Base-by-base conservation (phyloP, 2,888 invertebrate genomes). In the Bombylius major region DNA sequence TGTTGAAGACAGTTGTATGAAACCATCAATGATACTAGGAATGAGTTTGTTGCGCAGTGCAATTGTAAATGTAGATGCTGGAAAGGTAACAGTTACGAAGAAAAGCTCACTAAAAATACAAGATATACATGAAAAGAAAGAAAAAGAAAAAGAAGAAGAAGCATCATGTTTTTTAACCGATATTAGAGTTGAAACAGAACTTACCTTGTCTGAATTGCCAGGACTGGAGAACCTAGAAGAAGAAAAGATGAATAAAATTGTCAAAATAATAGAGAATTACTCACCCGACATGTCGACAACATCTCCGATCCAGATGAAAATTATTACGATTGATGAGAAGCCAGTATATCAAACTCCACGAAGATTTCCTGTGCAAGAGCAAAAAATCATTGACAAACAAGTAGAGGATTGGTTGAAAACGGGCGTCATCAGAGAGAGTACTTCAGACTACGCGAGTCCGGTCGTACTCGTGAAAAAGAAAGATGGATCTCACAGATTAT, bases 361-460 rank as follows among this genome's bases (percentile, higher is more conserved):
- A 33, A 54, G 49, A 49, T 49, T 54, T 33, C 54, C 54, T n/a
- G 33, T 49, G 4, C 4, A 31, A 5, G 51, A 51, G n/a, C 23
- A 6, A 31, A n/a, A 51, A 31, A 51, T 51, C 14, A 51, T 45
- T 5, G 42, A 14, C 5, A 3, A 51, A 7, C 51, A 51, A 31
- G n/a, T 32, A 45, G 8, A 31, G 4, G 50, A 50, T 6, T 50
- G 50, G 50, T 12, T 50, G 23, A 23, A 42, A 14, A 4, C 36
- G 3, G 51, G 42, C 4, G 42, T 51, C 1, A 23, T 44, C 11
- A 7, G 6, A 14, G 44, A 51, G n/a, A 51, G 51, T 5, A 6
- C 39, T 8, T 60, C 62, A 1, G 58, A 60, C 6, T 63, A 60
- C 42, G 58, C 62, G 0, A 53, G 53, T 34, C 34, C 5, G 1